These are phyloP conservation scores for Syrista parreyssii DNA, from an alignment of 2,888 invertebrate species.

Conservation along the genomic window DNA sequence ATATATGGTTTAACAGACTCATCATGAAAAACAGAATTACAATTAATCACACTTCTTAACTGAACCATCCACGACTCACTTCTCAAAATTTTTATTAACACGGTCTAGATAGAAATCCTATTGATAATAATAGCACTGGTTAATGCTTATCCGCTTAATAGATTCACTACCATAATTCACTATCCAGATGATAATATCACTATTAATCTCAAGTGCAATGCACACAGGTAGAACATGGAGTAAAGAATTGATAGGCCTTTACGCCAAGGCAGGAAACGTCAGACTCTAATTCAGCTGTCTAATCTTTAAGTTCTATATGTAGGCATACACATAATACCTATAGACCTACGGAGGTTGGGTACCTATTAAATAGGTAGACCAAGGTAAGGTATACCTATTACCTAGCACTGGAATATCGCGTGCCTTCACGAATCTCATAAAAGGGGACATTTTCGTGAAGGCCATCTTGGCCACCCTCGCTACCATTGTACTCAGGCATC, in stretches of 20 bases:
- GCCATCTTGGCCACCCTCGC: not conserved
- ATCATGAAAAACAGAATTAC: no score
- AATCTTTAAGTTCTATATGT: not conserved
- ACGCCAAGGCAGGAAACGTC: not conserved
- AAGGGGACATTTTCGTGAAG: not conserved
- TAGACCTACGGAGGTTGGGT: not conserved
- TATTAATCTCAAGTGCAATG: no score
- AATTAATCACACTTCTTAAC: not conserved
- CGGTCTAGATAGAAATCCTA: not conserved
- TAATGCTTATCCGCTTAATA: not conserved
- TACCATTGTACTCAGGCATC: not conserved
- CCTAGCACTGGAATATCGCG: not conserved
- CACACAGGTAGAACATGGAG: not conserved
- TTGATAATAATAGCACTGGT: not conserved
- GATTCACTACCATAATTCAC: not conserved
- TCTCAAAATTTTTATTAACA: not conserved
- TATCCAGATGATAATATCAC: no score
- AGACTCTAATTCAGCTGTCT: not conserved
- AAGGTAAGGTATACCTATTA: not conserved
- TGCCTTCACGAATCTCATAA: slow-evolving; percentile 5
- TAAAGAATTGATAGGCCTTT: not conserved
- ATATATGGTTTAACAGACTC: no score
- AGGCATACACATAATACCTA: not conserved
- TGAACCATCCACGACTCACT: not conserved
- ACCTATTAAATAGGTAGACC: not conserved